Evolutionary conservation across 2,797 vertebrate species (phyloP), one percentile per base, ranked within the genome.

Genomic region (Hybognathus amarus): DNA sequence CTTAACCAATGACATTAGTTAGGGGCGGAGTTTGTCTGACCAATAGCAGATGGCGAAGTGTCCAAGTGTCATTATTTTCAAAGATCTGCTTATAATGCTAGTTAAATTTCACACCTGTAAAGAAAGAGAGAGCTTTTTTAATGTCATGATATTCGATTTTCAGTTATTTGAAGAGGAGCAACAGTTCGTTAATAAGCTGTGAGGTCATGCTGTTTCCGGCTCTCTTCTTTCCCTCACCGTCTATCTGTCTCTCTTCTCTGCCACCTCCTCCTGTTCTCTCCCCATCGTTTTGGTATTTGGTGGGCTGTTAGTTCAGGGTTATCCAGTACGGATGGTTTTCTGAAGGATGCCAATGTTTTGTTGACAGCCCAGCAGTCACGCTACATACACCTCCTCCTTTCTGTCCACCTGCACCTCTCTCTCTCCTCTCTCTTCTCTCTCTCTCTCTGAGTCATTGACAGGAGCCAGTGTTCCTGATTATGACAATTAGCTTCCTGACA

Each of bases 401-500:
- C 86, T 87, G 81, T 83, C 77, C 86, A 87, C 86, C 86, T 85
- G 81, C 80, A 79, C 71, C 59, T 40, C 81, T 73, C 42, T 71
- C 6, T 63, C 67, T 63, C 63, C 63, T 54, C 84, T 56, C 71
- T 64, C 77, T 59, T 74, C 73, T 74, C 59, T 68, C 18, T 83
- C 18, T 83, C 75, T 77, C 33, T 80, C 80, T 85, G 79, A 85
- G 85, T 88, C 80, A 87, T 77, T 87, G 84, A 83, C 67, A 71
- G 82, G 64, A 87, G 79, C 64, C 52, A 82, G 68, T 82, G 80
- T 85, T 85, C 77, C 78, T 87, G 83, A 86, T 86, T 80, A 83
- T 87, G 75, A 87, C 82, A 87, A 84, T 89, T 85, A 74, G 83
- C 74, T 88, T 78, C 63, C 77, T 77, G 79, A 86, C 76, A 83